Evolutionary conservation across 2,113 vertebrate genomes (phyloP), one percentile per base, ranked within the genome.

Genomic region (Hippotragus niger): DNA sequence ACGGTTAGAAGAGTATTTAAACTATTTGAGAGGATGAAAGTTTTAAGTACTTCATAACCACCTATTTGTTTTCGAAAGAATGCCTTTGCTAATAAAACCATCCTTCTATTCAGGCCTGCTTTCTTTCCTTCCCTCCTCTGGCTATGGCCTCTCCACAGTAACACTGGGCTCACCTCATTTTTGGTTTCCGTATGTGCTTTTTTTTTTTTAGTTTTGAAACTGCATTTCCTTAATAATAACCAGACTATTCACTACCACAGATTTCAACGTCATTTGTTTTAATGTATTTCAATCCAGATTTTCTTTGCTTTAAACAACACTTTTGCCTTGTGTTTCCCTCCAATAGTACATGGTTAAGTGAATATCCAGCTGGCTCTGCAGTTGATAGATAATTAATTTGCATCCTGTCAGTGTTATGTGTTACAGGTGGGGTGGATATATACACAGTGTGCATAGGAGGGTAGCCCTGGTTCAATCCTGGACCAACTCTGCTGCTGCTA

Each of bases 51-150:
- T 86, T 93, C 6, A 3, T 60, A 92, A 67, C 27, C 64, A 82
- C 52, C 53, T 67, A 33, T 80, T 95, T 95, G 80, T 80, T 97
- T 94, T 83, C 62, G 55, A 71, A 86, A 87, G 60, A 94, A 88
- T 25, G 89, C 13, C 58, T 80, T 27, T 88, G 85, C 17, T 76
- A 45, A 19, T 55, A 58, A 78, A 67, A 67, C 40, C 40, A 43
- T 3, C 84, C 19, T 52, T 58, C 0, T 2, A 3, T 31, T 23
- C 14, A 58, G 92, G 47, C 29, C 53, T 19, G 23, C 23, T 64
- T 80, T 31, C 29, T 80, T 40, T 55, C 84, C 31, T 43, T 45
- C 71, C 4, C 11, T 2, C 3, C 31, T 45, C 64, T 40, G 81
- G 53, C 43, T 10, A 19, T 1, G 53, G 15, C 36, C n/a, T 58